Conservation (phyloP, 2,888 invertebrate species). For the Eupithecia dodoneata region DNA sequence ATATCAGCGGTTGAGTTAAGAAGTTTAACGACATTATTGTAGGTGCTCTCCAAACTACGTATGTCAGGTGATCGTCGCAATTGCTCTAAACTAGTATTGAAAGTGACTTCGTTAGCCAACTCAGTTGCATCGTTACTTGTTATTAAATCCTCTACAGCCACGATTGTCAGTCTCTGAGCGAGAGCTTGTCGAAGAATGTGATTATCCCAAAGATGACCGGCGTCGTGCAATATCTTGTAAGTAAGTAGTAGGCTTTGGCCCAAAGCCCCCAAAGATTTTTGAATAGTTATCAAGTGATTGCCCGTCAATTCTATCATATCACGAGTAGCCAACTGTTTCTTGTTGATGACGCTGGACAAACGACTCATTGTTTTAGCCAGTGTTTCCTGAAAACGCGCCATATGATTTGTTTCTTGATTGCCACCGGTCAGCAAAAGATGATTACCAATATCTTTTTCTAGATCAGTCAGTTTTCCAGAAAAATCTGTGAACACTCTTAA, state of each 20-base stretch:
- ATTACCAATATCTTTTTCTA: slow-evolving; percentile 54
- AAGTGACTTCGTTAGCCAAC: slow-evolving; percentile 62
- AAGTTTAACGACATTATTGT: slow-evolving; percentile 50
- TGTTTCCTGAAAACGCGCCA: slow-evolving; percentile 49
- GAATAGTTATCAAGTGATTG: slow-evolving; percentile 54
- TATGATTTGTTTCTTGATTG: slow-evolving; percentile 14
- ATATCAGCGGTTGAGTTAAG: slow-evolving; percentile 59
- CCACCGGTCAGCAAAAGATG: slow-evolving; percentile 27
- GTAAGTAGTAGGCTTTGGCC: slow-evolving; percentile 65
- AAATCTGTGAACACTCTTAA: slow-evolving; percentile 57
- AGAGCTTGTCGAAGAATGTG: slow-evolving; percentile 68
- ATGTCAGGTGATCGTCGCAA: slow-evolving; percentile 58
- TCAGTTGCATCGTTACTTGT: slow-evolving; percentile 65
- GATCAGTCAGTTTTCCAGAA: slow-evolving; percentile 54
- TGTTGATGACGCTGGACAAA: slow-evolving; percentile 45
- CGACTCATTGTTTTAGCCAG: slow-evolving; percentile 50
- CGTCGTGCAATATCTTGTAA: slow-evolving; percentile 62
- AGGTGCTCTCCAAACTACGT: slow-evolving; percentile 62
- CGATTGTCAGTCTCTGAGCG: slow-evolving; percentile 68
- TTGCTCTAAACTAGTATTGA: slow-evolving; percentile 68
- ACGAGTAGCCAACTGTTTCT: slow-evolving; percentile 31
- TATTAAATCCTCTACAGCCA: slow-evolving; percentile 72
- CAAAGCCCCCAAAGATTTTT: slow-evolving; percentile 61
- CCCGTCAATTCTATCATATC: slow-evolving; percentile 49
- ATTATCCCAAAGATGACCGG: slow-evolving; percentile 70